Evolutionary conservation across 2,797 vertebrate genomes (phyloP), one percentile per base, ranked within the genome.

Genomic region (Platyrinchus mystaceus): DNA sequence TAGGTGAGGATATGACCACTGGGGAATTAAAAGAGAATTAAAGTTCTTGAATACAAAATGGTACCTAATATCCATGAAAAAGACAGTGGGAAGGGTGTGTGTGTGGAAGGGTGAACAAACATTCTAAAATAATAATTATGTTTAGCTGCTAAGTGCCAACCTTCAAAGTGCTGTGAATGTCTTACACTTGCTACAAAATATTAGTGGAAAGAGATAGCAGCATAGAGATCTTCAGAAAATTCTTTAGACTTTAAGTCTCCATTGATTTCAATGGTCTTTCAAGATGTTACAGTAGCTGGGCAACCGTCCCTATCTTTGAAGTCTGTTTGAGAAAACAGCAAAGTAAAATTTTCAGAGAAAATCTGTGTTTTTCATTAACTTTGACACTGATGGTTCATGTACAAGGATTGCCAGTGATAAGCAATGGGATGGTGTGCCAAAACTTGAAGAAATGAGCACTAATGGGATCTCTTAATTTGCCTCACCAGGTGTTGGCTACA

Each of bases 1-100:
- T 90, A 95, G 44, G 39, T n/a, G 55, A 81, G 84, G 79, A 90
- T 91, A 68, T 86, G 81, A 91, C 73, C 89, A 84, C 50, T 50
- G 53, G 37, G 28, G 83, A 96, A 96, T 97, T 95, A 95, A 93
- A 97, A 97, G 14, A 96, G 37, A 97, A 95, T 90, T 96, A 84
- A 69, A 93, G 44, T 87, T 96, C 77, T 91, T 91, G 56, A 76
- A 82, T 63, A 84, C 43, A 53, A 53, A 89, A 18, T 6, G 84
- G 41, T 59, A 91, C 43, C 52, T 53, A 77, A 55, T 41, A 67
- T 27, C 5, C 19, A 14, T 52, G 2, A 83, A 49, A 83, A 92
- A 89, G 19, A 73, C 41, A 68, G 41, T 1, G 6, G 28, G 50
- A 10, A 16, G 50, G 17, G 17, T 4, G 7, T 19, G 7, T 18